Conservation (phyloP, 2,113 vertebrate genomes). For the Spea multiplicata region DNA sequence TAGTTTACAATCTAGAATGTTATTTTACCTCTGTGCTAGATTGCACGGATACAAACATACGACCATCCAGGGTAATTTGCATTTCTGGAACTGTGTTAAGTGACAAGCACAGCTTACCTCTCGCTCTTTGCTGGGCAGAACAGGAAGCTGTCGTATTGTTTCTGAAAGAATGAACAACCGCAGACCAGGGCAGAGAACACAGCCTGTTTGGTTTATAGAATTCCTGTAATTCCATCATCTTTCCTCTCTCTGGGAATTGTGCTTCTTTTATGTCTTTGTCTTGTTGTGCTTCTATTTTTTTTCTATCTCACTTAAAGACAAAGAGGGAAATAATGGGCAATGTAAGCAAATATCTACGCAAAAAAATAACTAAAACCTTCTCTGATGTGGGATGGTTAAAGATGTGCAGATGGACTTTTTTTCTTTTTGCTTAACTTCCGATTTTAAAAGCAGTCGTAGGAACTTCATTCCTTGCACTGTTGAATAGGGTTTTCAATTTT, state of each 20-base stretch:
- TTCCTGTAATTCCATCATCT: constrained; percentile 46
- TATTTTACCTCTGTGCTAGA: too few species aligned
- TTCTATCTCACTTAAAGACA: neutral
- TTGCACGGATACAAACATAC: too few species aligned
- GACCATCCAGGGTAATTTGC: neutral
- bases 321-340: neutral
- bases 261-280: constrained; percentile 31
- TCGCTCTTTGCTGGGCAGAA: constrained; percentile 1
- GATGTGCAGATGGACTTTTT: too few species aligned
- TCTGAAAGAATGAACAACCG: constrained; percentile 33
- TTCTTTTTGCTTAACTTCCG: too few species aligned
- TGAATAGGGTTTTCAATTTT: too few species aligned
- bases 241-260: constrained; percentile 43
- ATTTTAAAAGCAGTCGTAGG: too few species aligned
- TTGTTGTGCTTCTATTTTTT: constrained; percentile 19
- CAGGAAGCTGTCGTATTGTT: constrained; percentile 39
- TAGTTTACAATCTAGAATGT: too few species aligned
- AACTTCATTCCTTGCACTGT: too few species aligned
- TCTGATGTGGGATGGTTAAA: too few species aligned
- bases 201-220: constrained; percentile 37
- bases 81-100: neutral
- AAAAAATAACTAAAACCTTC: neutral
- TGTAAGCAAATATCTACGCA: neutral
- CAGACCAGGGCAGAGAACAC: constrained; percentile 18
- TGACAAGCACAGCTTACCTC: neutral